Conservation (phyloP, 2,797 vertebrate genomes). For the Xerus rutilus region DNA sequence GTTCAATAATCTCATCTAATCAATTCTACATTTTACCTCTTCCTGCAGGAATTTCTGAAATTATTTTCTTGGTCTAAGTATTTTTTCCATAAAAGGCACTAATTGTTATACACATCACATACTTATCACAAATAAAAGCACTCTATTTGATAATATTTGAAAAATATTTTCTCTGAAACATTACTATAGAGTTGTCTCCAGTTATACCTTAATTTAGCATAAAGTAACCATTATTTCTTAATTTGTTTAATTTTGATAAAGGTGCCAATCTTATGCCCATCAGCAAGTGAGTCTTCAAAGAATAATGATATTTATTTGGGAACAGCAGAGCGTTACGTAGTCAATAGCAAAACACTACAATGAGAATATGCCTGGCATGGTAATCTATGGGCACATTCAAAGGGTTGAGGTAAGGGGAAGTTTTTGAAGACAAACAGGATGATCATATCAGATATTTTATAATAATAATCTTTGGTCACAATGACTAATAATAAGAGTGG, state of each 20-base stretch:
- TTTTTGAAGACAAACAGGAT: neutral
- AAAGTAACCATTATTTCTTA: neutral
- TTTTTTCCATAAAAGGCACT: neutral
- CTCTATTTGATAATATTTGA: neutral
- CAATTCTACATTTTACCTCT: neutral
- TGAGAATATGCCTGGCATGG: too few species aligned
- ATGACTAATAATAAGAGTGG: neutral
- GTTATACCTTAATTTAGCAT: neutral
- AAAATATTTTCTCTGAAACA: neutral
- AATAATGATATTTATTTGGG: neutral
- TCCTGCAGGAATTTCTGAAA: neutral
- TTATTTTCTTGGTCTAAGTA: neutral
- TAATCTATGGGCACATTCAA: neutral
- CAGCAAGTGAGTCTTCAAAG: neutral
- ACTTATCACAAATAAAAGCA: neutral
- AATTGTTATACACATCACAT: neutral
- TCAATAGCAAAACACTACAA: neutral
- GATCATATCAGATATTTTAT: neutral
- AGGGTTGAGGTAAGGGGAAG: neutral
- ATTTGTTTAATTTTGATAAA: slow-evolving; percentile 18
- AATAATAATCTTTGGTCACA: neutral
- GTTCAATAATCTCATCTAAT: neutral
- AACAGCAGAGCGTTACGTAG: neutral
- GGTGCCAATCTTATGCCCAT: neutral
- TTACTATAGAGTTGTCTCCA: neutral